Percentiles rank a stretch among this genome's conserved stretches.
Evolutionary conservation across 1,140 invertebrate species (phyloP).

Genomic region (Grapholita molesta): DNA sequence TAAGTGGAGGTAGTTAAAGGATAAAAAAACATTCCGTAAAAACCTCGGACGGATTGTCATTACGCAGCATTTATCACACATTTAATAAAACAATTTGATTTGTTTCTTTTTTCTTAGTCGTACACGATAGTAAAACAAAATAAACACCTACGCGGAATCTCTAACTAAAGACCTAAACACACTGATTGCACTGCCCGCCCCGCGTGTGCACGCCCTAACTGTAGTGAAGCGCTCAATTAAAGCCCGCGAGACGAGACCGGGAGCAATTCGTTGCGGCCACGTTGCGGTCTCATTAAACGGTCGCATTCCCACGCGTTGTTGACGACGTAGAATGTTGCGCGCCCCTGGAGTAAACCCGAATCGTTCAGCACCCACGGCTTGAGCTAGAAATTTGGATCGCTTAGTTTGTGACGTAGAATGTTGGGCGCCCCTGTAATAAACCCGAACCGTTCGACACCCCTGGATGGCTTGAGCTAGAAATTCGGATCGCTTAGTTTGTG

Average conservation of each 20-base stretch:
- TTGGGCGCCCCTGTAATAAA: background rate
- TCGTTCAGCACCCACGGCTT: background rate
- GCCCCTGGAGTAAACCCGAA: background rate
- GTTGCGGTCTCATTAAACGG: constrained; percentile 49
- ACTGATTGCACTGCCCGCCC: background rate
- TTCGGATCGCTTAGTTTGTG: too few relatives aligned
- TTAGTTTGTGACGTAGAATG: too few relatives aligned
- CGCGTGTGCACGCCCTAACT: background rate
- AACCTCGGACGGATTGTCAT: too few relatives aligned
- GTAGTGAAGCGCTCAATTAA: background rate
- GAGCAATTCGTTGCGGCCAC: constrained; percentile 39
- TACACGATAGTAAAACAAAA: too few relatives aligned
- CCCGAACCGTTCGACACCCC: background rate
- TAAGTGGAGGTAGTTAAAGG: too few relatives aligned
- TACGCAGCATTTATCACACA: too few relatives aligned
- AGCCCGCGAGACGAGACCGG: background rate
- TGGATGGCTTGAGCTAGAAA: background rate
- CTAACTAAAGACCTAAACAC: background rate
- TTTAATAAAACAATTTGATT: too few relatives aligned
- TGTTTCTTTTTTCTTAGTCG: too few relatives aligned
- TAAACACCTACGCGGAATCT: too few relatives aligned
- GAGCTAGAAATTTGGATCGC: too few relatives aligned
- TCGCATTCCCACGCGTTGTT: constrained; percentile 26
- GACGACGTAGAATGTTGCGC: background rate
- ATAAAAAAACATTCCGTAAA: too few relatives aligned